These are phyloP conservation scores for Micrasema longulum DNA, from an alignment of 1,140 invertebrate species.

Conservation along the genomic window DNA sequence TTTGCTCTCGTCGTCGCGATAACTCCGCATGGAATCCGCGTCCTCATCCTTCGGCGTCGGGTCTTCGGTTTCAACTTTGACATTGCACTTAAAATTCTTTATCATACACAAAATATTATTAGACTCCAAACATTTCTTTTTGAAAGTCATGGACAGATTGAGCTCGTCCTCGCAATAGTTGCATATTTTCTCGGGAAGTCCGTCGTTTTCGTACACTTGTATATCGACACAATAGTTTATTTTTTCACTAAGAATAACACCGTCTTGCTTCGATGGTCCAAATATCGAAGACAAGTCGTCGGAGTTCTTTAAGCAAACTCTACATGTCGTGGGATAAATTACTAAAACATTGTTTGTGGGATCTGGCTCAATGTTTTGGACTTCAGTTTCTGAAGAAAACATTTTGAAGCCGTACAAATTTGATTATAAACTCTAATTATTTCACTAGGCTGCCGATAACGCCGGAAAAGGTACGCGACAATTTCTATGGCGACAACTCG, in stretches of 20 bases:
- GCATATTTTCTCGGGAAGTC: conserved; percentile 36
- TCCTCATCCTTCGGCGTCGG: conserved; percentile 13
- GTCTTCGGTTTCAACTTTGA: conserved; percentile 31
- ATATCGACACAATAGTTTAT: conserved; percentile 41
- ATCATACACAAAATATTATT: conserved; percentile 32
- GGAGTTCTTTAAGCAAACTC: conserved; percentile 27
- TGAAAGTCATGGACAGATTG: conserved; percentile 28
- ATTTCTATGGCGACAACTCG: conserved; percentile 32
- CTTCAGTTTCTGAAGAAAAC: conserved; percentile 16
- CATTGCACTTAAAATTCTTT: conserved; percentile 36
- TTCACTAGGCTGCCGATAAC: conserved; percentile 14
- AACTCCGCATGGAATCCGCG: conserved; percentile 16
- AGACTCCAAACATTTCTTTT: conserved; percentile 29
- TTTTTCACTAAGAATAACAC: conserved; percentile 39
- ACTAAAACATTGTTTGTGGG: conserved; percentile 19
- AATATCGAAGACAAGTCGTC: conserved; percentile 34
- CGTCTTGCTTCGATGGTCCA: conserved; percentile 15
- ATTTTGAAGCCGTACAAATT: conserved; percentile 23
- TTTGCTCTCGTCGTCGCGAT: conserved; percentile 20
- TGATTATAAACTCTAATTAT: conserved; percentile 8
- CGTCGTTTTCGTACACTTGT: conserved; percentile 31
- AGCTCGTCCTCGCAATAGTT: conserved; percentile 32
- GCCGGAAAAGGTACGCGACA: conserved; percentile 35
- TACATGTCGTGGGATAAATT: conserved; percentile 29
- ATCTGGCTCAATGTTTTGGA: conserved; percentile 6